Conservation (phyloP, 2,888 invertebrate species). For the Hyppa rectilinea region DNA sequence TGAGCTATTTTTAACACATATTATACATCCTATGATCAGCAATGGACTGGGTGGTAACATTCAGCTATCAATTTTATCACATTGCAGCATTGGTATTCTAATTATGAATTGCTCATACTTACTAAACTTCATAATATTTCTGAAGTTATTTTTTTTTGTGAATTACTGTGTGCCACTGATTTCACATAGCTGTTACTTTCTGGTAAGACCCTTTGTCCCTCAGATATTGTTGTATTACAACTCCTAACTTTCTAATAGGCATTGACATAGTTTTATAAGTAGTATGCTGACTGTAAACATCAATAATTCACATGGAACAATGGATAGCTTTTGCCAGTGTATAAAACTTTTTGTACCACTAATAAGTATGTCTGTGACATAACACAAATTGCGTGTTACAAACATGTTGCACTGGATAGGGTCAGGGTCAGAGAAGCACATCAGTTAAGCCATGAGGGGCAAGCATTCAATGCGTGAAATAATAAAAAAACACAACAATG, state of each 20-base stretch:
- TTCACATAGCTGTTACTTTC: neutral
- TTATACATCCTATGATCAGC: too few relatives aligned
- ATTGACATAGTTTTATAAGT: neutral
- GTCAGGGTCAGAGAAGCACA: conserved; percentile 9
- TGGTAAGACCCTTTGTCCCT: neutral
- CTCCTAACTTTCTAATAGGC: conserved; percentile 29
- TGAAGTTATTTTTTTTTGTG: neutral
- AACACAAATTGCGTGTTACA: conserved; percentile 29
- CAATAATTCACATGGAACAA: neutral
- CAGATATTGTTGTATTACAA: conserved; percentile 1
- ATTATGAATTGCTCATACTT: neutral
- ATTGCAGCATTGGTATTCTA: neutral
- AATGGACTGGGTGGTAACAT: neutral
- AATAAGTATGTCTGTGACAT: conserved; percentile 25
- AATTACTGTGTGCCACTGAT: neutral
- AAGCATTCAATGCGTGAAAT: neutral
- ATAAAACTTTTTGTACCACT: neutral
- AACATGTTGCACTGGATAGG: conserved; percentile 4
- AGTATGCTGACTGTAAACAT: neutral
- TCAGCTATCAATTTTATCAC: neutral
- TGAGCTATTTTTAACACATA: too few relatives aligned
- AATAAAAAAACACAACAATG: conserved; percentile 19
- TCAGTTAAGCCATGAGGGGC: neutral
- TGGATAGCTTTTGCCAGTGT: neutral
- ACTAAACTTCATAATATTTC: neutral